Percentiles rank a stretch among this genome's conserved stretches.
phyloP scores from a whole-genome alignment of 2,888 invertebrate genomes.

The Hypena proboscidalis region DNA sequence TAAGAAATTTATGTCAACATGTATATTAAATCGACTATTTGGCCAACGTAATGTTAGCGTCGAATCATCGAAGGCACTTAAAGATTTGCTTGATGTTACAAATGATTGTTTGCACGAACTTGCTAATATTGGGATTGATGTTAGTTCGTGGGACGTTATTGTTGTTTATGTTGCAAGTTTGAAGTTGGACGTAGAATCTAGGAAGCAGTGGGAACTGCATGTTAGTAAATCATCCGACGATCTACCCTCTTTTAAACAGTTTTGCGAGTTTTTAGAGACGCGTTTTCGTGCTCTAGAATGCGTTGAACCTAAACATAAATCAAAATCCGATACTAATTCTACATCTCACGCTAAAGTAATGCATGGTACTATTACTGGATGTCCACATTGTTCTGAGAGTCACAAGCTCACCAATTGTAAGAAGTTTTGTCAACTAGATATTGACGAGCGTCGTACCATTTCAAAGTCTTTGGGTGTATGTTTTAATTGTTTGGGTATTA shows the following conservation, averaged over 20 bases:
- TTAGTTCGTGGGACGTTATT: neutral
- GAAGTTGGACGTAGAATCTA: neutral
- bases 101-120: constrained; percentile 5
- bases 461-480: too few relatives aligned
- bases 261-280: neutral
- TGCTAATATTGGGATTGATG: constrained; percentile 5
- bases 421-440: too few relatives aligned
- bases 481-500: too few relatives aligned
- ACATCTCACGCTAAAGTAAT: too few relatives aligned
- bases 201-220: neutral
- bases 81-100: constrained; percentile 5
- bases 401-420: too few relatives aligned
- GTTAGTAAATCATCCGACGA: neutral
- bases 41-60: constrained; percentile 2
- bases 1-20: too few relatives aligned
- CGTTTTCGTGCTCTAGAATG: neutral
- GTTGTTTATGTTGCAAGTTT: neutral
- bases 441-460: too few relatives aligned
- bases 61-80: constrained; percentile 4
- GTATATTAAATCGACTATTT: constrained; percentile 9
- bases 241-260: neutral
- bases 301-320: too few relatives aligned
- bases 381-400: too few relatives aligned
- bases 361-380: too few relatives aligned
- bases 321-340: too few relatives aligned